These are phyloP conservation scores for Trypoxylus dichotomus DNA, from an alignment of 1,140 invertebrate genomes.

Conservation along the genomic window DNA sequence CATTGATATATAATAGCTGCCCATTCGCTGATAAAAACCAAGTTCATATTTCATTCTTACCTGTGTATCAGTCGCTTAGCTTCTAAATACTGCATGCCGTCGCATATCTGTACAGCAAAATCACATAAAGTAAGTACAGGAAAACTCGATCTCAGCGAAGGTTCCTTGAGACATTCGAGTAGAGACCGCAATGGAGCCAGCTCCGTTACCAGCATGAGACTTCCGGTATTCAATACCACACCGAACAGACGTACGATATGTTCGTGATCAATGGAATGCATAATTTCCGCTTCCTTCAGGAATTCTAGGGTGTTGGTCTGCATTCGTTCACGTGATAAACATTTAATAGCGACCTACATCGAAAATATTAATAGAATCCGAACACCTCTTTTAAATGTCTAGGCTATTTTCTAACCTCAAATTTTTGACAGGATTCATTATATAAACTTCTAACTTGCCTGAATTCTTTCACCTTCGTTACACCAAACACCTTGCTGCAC, in stretches of 20 bases:
- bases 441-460: slow-evolving; percentile 42
- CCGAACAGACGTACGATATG: slow-evolving; percentile 97
- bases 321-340: slow-evolving; percentile 89
- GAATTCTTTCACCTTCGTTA: slow-evolving; percentile 87
- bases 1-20: no score
- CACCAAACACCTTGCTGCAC: slow-evolving; percentile 98
- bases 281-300: slow-evolving; percentile 96
- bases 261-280: slow-evolving; percentile 96
- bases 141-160: slow-evolving; percentile 83
- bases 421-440: no score
- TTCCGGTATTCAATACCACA: slow-evolving; percentile 86
- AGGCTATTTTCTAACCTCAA: no score
- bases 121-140: slow-evolving; percentile 86
- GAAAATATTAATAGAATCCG: slow-evolving; percentile 58
- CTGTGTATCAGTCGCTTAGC: slow-evolving; percentile 91
- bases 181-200: slow-evolving; percentile 92
- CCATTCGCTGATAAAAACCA: no score
- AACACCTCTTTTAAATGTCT: no score
- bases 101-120: slow-evolving; percentile 92
- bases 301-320: slow-evolving; percentile 95
- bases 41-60: slow-evolving; percentile 44
- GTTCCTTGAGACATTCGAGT: slow-evolving; percentile 93
- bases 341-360: slow-evolving; percentile 94
- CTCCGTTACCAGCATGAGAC: slow-evolving; percentile 95
- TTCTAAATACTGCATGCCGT: slow-evolving; percentile 96